Conservation (phyloP, 2,888 invertebrate genomes). For the Elegia similella region DNA sequence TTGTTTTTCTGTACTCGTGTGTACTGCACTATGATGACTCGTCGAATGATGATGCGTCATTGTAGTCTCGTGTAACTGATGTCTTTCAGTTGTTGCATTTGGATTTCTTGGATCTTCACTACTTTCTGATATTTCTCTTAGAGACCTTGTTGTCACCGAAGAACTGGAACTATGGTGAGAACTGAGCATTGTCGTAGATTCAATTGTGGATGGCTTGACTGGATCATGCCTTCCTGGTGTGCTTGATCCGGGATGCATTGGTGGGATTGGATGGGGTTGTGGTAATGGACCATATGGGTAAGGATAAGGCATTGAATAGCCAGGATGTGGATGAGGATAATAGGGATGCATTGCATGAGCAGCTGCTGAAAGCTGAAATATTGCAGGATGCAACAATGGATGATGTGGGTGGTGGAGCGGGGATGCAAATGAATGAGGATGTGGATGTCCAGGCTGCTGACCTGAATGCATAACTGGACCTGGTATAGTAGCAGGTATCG, state of each 20-base stretch:
- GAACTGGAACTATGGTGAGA: conserved; percentile 87
- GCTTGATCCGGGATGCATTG: conserved; percentile 79
- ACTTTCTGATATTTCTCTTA: conserved; percentile 83
- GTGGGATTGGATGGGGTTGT: conserved; percentile 88
- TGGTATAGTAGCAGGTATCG: conserved; percentile 84
- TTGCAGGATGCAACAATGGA: conserved; percentile 85
- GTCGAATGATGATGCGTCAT: conserved; percentile 85
- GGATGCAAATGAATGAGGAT: conserved; percentile 85
- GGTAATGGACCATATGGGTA: conserved; percentile 88
- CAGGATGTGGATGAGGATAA: conserved; percentile 85
- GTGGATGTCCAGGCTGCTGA: conserved; percentile 86
- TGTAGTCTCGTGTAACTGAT: conserved; percentile 84
- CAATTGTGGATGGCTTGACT: conserved; percentile 79
- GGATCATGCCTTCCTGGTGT: conserved; percentile 73
- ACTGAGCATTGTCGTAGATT: conserved; percentile 85
- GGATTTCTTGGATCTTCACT: conserved; percentile 72
- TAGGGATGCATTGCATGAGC: conserved; percentile 87
- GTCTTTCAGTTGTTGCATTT: conserved; percentile 78
- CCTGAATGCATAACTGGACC: conserved; percentile 88
- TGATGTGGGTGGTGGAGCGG: conserved; percentile 89
- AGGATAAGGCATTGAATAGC: conserved; percentile 86
- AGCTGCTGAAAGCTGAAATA: conserved; percentile 82
- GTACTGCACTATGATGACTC: conserved; percentile 84
- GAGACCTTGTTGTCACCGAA: conserved; percentile 85
- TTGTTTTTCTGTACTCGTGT: conserved; percentile 84